Evolutionary conservation across 2,888 invertebrate species (phyloP).

Genomic region (Hedychridium roseum): DNA sequence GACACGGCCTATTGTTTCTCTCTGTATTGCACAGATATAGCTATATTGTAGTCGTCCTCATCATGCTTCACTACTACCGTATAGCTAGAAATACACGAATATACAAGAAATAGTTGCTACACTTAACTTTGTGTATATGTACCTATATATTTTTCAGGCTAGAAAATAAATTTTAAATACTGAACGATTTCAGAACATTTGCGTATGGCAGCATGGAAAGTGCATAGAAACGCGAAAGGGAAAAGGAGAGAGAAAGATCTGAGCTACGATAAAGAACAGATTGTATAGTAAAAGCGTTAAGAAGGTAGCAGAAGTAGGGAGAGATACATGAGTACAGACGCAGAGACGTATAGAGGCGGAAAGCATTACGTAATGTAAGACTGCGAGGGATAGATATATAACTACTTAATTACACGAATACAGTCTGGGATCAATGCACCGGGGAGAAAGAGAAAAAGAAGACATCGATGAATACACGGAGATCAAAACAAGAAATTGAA

Average conservation of each 20-base stretch:
- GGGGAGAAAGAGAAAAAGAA: slow-evolving; percentile 4
- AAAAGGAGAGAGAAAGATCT: slow-evolving; percentile 11
- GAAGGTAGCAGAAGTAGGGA: background rate
- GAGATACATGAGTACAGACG: background rate
- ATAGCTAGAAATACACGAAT: too few species aligned
- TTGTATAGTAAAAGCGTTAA: background rate
- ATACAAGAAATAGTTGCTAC: too few species aligned
- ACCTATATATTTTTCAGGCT: too few species aligned
- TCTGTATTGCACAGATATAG: too few species aligned
- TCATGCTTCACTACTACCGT: too few species aligned
- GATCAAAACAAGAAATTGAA: slow-evolving; percentile 8
- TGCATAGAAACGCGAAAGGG: slow-evolving; percentile 6
- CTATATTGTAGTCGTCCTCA: too few species aligned
- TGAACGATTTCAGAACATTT: too few species aligned
- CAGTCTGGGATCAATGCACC: slow-evolving; percentile 47
- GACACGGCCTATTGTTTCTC: too few species aligned
- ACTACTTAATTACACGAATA: slow-evolving; percentile 50
- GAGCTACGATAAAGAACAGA: background rate
- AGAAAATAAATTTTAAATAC: too few species aligned
- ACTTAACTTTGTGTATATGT: too few species aligned
- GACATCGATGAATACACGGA: slow-evolving; percentile 16
- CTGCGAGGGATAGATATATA: slow-evolving; percentile 43
- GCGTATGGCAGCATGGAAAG: too few species aligned
- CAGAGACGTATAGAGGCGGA: background rate
- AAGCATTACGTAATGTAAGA: slow-evolving; percentile 33